Percentiles rank a stretch among this genome's conserved stretches.
Conservation (phyloP, 2,113 vertebrate genomes). For the Piprites chloris region DNA sequence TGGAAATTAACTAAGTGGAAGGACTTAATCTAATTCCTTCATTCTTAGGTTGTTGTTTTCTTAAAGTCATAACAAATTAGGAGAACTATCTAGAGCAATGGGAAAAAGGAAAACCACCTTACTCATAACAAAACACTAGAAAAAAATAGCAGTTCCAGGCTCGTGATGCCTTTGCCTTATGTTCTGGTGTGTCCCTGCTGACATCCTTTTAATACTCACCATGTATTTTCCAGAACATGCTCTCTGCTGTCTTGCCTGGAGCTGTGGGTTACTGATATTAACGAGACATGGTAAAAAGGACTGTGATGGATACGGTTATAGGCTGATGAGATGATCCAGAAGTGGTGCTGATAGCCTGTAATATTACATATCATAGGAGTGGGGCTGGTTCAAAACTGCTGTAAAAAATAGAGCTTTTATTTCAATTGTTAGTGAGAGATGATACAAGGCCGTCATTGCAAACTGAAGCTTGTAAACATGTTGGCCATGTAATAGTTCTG, state of each 20-base stretch:
- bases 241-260: neutral
- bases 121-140: neutral
- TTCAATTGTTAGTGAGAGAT: neutral
- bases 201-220: neutral
- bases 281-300: neutral
- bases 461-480: neutral
- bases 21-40: neutral
- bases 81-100: neutral
- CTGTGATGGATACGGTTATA: neutral
- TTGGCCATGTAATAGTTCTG: neutral
- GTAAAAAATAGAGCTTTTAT: neutral
- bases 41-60: neutral
- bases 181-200: neutral
- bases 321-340: neutral
- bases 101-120: neutral
- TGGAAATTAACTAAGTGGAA: constrained; percentile 27
- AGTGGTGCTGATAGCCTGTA: neutral
- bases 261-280: neutral
- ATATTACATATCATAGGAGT: neutral
- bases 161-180: neutral
- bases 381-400: neutral
- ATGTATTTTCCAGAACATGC: neutral
- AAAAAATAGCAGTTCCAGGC: neutral
- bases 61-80: neutral
- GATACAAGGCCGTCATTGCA: neutral